Conservation (phyloP, 2,888 invertebrate genomes). For the Theristus sp. region DNA sequence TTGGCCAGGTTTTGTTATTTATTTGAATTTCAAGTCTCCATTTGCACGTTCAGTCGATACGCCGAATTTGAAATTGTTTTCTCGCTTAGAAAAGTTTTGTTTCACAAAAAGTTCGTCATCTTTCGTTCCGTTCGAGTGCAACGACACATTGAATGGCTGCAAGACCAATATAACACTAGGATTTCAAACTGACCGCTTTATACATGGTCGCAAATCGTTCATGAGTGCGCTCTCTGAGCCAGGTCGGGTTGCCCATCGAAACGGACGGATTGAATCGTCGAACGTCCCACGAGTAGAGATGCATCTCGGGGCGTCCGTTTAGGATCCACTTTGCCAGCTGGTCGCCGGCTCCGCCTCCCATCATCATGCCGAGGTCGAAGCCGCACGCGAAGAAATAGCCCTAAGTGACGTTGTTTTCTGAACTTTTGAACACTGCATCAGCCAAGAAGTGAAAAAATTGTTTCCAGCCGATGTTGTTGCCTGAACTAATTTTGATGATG, state of each 20-base stretch:
- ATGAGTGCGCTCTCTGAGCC: constrained; percentile 63
- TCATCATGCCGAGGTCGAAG: constrained; percentile 78
- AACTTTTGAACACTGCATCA: neutral
- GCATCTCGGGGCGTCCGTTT: constrained; percentile 57
- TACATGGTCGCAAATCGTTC: constrained; percentile 78
- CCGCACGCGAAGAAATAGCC: constrained; percentile 70
- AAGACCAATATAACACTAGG: too few relatives aligned
- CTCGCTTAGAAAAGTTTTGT: too few relatives aligned
- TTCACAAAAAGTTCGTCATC: too few relatives aligned
- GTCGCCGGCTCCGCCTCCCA: constrained; percentile 65
- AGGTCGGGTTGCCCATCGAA: constrained; percentile 45
- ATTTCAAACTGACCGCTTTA: constrained; percentile 49
- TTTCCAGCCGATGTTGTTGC: neutral
- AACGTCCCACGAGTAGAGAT: constrained; percentile 69
- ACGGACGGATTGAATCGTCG: constrained; percentile 54
- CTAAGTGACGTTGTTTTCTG: constrained; percentile 11
- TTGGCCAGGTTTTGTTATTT: neutral
- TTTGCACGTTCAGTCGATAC: too few relatives aligned
- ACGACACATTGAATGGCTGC: too few relatives aligned
- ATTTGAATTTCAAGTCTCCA: too few relatives aligned
- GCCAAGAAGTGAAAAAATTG: neutral
- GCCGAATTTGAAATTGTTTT: too few relatives aligned
- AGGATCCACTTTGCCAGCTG: constrained; percentile 68
- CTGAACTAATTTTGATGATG: neutral
- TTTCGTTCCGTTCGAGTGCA: too few relatives aligned